Evolutionary conservation across 2,888 invertebrate genomes (phyloP), one percentile per base, ranked within the genome.

Genomic region (Xestobium rufovillosum): DNA sequence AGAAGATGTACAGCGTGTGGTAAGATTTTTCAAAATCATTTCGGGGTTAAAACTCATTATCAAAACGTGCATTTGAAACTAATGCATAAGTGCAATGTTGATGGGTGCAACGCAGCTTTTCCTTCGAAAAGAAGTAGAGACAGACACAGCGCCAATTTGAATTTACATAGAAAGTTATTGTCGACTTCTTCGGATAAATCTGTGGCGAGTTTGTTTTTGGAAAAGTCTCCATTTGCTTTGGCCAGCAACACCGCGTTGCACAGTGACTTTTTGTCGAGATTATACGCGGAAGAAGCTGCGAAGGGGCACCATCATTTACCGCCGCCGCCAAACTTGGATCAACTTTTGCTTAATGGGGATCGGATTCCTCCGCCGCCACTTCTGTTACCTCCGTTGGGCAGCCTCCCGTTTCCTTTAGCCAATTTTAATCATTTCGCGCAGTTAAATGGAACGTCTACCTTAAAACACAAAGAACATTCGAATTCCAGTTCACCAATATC

Each of bases 11-110:
- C 87, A 2, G 87, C 88, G 17, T 96, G 96, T 63, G 89, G 88
- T 4, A 91, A 92, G 67, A 76, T 86, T 56, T 95, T 94, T 65
- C 90, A 88, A 64, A 95, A 91, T 59, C 84, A 89, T 54, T 92
- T 91, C 60, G 85, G 88, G 32, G 80, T 94, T 14, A 94, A 92
- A 67, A 87, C 88, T 1, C 96, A 96, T 63, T 95, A 91, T 64
- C 92, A 92, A 70, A 94, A 89, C 64, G 87, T 90, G 6, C 95
- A 96, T 66, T 76, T 95, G 34, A 95, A 95, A 67, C 68, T 94
- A 41, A 89, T 92, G 84, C 94, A 94, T 67, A 88, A 87, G 60
- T 96, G 96, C 68, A 88, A 83, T 55, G 83, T 91, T 14, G 92
- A 92, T 48, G 92, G 94, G 1, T 96, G 96, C 63, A 87, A 87